Percentiles rank a stretch among this genome's conserved stretches.
phyloP scores from a whole-genome alignment of 1,140 invertebrate genomes.

The Drosophila sp. region DNA sequence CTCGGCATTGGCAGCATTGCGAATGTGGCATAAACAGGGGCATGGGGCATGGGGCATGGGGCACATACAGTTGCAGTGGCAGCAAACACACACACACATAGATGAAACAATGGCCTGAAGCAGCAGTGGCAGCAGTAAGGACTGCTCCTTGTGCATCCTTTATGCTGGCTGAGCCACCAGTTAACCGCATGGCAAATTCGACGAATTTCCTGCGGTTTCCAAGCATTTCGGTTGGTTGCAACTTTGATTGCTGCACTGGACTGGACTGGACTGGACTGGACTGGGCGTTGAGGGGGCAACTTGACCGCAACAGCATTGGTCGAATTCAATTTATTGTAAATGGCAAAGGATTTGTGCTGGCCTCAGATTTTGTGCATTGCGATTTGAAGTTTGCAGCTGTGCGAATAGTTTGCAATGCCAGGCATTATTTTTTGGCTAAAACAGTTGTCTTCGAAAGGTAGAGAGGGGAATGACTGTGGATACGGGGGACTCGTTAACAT shows the following conservation, averaged over 20 bases:
- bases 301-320: conserved; percentile 78
- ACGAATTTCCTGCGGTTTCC: conserved; percentile 81
- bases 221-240: conserved; percentile 65
- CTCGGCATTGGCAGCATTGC: background rate
- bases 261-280: too few relatives aligned
- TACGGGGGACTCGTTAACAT: conserved; percentile 68
- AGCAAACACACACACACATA: background rate
- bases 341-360: conserved; percentile 69
- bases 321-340: conserved; percentile 82
- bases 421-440: conserved; percentile 3
- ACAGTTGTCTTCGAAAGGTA: conserved; percentile 48
- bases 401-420: background rate
- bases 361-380: conserved; percentile 30
- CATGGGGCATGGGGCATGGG: too few relatives aligned
- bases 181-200: conserved; percentile 81
- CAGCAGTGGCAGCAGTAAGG: conserved; percentile 19
- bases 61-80: conserved; percentile 2
- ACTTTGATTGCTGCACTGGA: conserved; percentile 56
- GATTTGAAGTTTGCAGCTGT: conserved; percentile 55
- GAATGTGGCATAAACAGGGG: too few relatives aligned
- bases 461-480: background rate
- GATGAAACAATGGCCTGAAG: conserved; percentile 5
- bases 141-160: conserved; percentile 58
- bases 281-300: background rate
- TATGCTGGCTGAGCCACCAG: conserved; percentile 49